A percentile compares a stretch with the other conserved stretches of the same genome.
Conservation (phyloP, 2,888 invertebrate species). For the Linhomoeus sp. region DNA sequence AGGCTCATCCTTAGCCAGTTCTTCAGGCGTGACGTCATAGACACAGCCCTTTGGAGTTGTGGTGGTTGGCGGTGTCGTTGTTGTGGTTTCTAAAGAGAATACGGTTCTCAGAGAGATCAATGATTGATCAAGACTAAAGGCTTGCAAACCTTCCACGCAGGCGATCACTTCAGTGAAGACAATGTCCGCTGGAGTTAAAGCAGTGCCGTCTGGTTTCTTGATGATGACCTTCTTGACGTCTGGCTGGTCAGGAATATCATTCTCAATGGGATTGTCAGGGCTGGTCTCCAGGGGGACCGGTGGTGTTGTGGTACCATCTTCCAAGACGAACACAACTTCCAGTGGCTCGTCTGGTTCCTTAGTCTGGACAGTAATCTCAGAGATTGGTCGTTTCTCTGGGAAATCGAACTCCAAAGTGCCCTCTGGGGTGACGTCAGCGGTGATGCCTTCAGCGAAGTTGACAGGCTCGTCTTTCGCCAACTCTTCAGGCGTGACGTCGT, state of each 20-base stretch:
- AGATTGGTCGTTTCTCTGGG: neutral
- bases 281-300: neutral
- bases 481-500: neutral
- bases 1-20: neutral
- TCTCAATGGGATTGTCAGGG: neutral
- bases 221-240: neutral
- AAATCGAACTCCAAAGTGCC: neutral
- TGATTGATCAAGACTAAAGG: too few species aligned
- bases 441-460: neutral
- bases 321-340: neutral
- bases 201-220: neutral
- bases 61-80: neutral
- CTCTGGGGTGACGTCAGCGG: neutral
- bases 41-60: neutral
- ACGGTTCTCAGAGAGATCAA: too few species aligned
- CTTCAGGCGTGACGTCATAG: neutral
- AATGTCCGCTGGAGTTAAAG: neutral
- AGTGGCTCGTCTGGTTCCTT: neutral
- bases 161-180: neutral
- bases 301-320: neutral
- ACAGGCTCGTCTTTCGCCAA: neutral
- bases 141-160: neutral
- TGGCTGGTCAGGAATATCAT: too few species aligned
- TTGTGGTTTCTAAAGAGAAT: neutral
- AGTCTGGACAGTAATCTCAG: neutral